Evolutionary conservation across 1,140 invertebrate species (phyloP), one percentile per base, ranked within the genome.

Genomic region (Pachyrhynchus sulphureomaculatus): DNA sequence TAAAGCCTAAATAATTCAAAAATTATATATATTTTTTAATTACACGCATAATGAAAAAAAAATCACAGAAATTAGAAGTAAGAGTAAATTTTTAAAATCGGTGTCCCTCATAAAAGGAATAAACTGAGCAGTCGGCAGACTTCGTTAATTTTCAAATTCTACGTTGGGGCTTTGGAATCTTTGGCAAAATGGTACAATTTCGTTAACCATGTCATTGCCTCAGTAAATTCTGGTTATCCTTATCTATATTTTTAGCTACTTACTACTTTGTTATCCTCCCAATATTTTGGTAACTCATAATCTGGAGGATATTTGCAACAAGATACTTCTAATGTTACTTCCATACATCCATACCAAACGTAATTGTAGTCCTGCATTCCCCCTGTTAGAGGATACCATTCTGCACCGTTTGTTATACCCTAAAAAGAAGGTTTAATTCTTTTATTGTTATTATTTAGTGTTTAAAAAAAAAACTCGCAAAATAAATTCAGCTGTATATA

Each of bases 301-400:
- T 88, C 87, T 2, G 85, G 85, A 0, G 96, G 96, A 78, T 90
- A 98, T 80, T 99, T 99, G 78, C 92, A 95, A 79, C 97, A 99
- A 0, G 95, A 96, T 42, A 99, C 84, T 77, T 99, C 97, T 32
- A 99, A 78, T 0, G 97, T 99, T 13, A 99, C 88, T 81, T 99
- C 97, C 92, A 99, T 98, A 75, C 95, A 97, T 42, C 96, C 96
- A 71, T 94, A 95, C 87, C 92, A 93, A 10, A 98, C 84, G 75
- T 99, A 99, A 77, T 99, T 99, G 79, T 93, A 99, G 76, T 99
- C 97, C 81, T 99, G 96, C 92, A 95, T 94, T 5, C 81, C 83
- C 77, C 92, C 93, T 56, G 90, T 92, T 0, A 96, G 77, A 0
- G 91, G 90, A 77, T 95, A 95, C 93, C 93, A 95, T 41, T 90